Evolutionary conservation across 1,140 invertebrate genomes (phyloP), one percentile per base, ranked within the genome.

Genomic region (Sycophila sp.): DNA sequence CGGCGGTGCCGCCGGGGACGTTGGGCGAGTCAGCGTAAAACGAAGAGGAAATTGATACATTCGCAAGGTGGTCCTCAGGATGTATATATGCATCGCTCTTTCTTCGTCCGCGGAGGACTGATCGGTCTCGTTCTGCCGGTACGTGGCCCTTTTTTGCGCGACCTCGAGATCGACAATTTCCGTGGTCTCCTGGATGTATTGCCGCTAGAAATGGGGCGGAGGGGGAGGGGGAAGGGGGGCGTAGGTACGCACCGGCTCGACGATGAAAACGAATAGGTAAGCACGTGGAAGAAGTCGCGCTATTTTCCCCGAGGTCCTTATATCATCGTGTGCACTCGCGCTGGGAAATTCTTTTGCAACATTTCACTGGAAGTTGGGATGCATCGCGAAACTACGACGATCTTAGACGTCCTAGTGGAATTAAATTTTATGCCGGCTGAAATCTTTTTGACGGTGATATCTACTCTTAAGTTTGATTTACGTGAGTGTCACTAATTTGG

Each of bases 41-140:
- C 63, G 49, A 73, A 73, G 58, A 66, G 74, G 70, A 77, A 81
- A 79, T 79, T 77, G 79, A 78, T 80, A 76, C 67, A 68, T 76
- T 38, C 66, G 72, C 51, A 69, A 56, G 64, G 49, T 34, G 59
- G 55, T 47, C 17, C 17, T 13, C 15, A 7, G 6, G 11, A 8
- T 30, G 13, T 15, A 15, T n/a, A 26, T 42, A 15, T 45, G 7
- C 38, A 11, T 13, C 3, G 40, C 11, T 32, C 45, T 65, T 40
- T 26, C n/a, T 19, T 8, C 2, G n/a, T 15, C 22, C 36, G 36
- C 28, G 22, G 38, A 51, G 42, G 22, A 42, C 65, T 19, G 55
- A 68, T 59, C 65, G 51, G 13, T 45, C 58, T 56, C 28, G 26
- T 34, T 58, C 45, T 38, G 34, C 36, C n/a, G 59, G 8, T 2